A percentile compares a stretch with the other conserved stretches of the same genome.
Conservation (phyloP, 2,797 vertebrate species). For the Gallinago nigripennis region DNA sequence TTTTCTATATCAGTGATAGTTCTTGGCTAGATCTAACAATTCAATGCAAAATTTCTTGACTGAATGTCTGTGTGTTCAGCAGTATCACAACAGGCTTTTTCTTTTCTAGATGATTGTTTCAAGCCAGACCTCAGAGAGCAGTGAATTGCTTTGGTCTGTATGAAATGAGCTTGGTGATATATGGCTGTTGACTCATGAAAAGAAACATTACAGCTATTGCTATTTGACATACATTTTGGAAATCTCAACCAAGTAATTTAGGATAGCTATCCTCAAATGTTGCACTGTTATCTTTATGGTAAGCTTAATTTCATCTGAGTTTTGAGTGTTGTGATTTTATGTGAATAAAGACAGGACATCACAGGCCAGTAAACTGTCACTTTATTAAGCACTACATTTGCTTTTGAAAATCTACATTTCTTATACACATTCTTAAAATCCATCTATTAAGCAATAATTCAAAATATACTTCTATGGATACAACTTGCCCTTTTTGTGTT, state of each 20-base stretch:
- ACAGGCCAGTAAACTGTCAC: neutral
- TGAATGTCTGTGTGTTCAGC: neutral
- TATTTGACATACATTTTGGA: neutral
- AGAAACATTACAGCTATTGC: neutral
- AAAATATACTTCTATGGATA: neutral
- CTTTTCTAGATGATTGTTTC: neutral
- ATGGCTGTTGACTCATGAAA: neutral
- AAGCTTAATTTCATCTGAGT: neutral
- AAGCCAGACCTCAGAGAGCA: neutral
- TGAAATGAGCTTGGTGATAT: neutral
- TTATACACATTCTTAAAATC: neutral
- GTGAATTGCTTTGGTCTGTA: neutral
- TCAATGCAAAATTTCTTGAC: neutral
- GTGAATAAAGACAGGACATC: neutral
- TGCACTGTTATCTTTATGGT: neutral
- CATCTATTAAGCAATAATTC: neutral
- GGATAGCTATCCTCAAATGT: neutral
- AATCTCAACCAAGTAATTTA: neutral
- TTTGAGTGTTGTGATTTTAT: neutral
- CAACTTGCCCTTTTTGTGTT: neutral
- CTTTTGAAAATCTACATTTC: neutral
- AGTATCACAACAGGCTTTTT: neutral
- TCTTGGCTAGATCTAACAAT: neutral
- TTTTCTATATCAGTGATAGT: neutral
- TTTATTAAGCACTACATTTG: neutral